Conservation (phyloP, 2,888 invertebrate species). For the Patella depressa region DNA sequence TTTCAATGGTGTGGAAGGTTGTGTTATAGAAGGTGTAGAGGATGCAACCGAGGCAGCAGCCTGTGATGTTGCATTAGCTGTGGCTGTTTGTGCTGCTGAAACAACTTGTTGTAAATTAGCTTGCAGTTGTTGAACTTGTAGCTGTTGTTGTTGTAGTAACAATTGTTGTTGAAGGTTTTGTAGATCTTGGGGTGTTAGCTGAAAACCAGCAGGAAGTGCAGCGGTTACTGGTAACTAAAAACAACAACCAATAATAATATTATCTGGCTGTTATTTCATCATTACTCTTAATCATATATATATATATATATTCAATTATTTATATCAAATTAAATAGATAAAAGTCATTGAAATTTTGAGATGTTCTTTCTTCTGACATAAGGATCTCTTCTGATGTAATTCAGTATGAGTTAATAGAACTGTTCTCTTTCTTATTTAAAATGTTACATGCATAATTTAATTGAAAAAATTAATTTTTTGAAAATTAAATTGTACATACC, state of each 20-base stretch:
- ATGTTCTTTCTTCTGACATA: too few species aligned
- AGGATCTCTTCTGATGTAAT: too few species aligned
- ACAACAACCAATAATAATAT: background rate
- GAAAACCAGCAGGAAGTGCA: slow-evolving; percentile 40
- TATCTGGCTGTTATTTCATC: background rate
- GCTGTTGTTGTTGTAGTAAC: slow-evolving; percentile 43
- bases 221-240: slow-evolving; percentile 42
- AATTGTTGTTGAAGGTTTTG: slow-evolving; percentile 51
- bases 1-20: slow-evolving; percentile 13
- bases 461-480: background rate
- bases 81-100: slow-evolving; percentile 31
- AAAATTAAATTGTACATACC: slow-evolving; percentile 37
- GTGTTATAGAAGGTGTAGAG: slow-evolving; percentile 1
- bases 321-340: background rate
- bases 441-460: too few species aligned
- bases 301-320: background rate
- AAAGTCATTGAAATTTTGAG: background rate
- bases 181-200: slow-evolving; percentile 38
- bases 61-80: slow-evolving; percentile 26
- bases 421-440: too few species aligned
- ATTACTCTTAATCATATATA: background rate
- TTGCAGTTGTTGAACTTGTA: slow-evolving; percentile 28
- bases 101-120: slow-evolving; percentile 5
- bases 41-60: slow-evolving; percentile 14
- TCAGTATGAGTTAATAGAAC: too few species aligned